Evolutionary conservation across 2,888 invertebrate genomes (phyloP), one percentile per base, ranked within the genome.

Genomic region (Rhamphomyia laevipes): DNA sequence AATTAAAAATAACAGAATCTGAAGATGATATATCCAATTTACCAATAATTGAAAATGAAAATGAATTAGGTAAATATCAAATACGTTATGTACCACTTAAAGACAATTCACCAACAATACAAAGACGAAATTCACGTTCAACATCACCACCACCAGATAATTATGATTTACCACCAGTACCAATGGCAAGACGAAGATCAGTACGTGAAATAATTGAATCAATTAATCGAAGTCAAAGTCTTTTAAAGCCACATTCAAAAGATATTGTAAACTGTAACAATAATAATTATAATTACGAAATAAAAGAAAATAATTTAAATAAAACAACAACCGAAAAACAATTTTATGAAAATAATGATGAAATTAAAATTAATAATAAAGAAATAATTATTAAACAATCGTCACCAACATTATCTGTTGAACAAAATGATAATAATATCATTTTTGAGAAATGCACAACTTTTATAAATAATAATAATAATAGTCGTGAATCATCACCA

Each of bases 181-280:
- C 47, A 12, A 44, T 46, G 30, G 52, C 51, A 43, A 46, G 55
- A 12, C 51, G 56, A 27, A 51, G 55, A 27, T 57, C 59, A 2
- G 59, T 59, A 30, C 56, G 55, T 43, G 59, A 59, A 47, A 68
- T 69, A 18, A 71, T 71, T 46, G 71, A 69, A 48, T 69, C 70
- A 10, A 70, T 70, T 10, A 70, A 68, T 56, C 61, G 66, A 38
- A 68, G 63, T 53, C 70, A 70, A 55, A 58, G 61, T 45, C 51
- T 69, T 12, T 57, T 70, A 18, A 64, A 65, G 49, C 18, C 17
- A 21, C 2, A 13, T 21, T 21, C 10, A 41, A 41, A 27, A 43
- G 40, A 47, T 13, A 27, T 23, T 30, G 37, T 45, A 18, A 50
- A 56, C 35, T 33, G 33, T 18, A 27, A 35, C 7, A 48, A 50